phyloP scores from a whole-genome alignment of 1,140 invertebrate genomes.

The Trichoplusia ni region DNA sequence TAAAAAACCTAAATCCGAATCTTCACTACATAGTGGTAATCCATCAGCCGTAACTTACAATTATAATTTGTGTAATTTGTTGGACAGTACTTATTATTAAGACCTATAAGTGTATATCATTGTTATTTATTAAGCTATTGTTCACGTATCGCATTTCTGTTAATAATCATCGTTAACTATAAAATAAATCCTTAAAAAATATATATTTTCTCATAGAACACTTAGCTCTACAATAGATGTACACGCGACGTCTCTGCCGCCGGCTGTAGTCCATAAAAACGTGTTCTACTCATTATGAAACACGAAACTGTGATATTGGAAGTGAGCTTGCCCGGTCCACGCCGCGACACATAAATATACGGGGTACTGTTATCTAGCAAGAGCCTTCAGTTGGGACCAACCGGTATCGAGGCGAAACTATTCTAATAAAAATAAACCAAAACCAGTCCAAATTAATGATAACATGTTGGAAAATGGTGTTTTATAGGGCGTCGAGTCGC shows the following conservation, averaged over 20 bases:
- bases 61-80: no score
- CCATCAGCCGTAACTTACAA: no score
- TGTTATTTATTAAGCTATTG: no score
- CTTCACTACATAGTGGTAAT: no score
- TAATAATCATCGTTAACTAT: no score
- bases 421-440: conserved; percentile 74
- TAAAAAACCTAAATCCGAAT: no score
- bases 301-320: conserved; percentile 77
- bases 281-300: conserved; percentile 79
- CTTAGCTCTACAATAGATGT: not conserved
- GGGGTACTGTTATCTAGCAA: conserved; percentile 78
- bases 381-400: conserved; percentile 72
- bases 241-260: conserved; percentile 51
- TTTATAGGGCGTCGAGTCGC: conserved; percentile 33
- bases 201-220: not conserved
- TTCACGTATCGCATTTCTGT: no score
- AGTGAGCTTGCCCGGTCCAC: conserved; percentile 53
- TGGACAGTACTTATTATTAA: no score
- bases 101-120: no score
- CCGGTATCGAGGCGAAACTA: conserved; percentile 78
- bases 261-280: conserved; percentile 63
- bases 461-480: conserved; percentile 64
- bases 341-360: conserved; percentile 71
- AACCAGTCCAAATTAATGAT: conserved; percentile 80
- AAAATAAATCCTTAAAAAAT: no score